Evolutionary conservation across 2,888 invertebrate species (phyloP).

Genomic region (Macrostomum cliftonense): DNA sequence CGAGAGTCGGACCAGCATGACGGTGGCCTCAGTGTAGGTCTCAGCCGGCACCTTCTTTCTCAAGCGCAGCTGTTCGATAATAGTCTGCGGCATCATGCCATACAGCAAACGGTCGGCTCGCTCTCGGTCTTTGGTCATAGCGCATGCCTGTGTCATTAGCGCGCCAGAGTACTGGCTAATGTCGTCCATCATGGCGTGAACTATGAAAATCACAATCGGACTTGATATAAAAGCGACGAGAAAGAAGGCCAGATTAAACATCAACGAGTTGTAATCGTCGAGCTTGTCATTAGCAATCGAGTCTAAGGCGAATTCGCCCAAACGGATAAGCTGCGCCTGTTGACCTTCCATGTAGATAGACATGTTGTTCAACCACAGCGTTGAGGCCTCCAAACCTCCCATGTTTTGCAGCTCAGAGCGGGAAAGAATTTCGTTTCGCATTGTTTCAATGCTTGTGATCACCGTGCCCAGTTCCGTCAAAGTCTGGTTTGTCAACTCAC

Average conservation of each 20-base stretch:
- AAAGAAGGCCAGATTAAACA: slow-evolving; percentile 15
- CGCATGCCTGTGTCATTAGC: slow-evolving; percentile 23
- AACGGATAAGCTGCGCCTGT: slow-evolving; percentile 13
- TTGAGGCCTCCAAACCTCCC: not conserved
- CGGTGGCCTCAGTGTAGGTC: slow-evolving; percentile 21
- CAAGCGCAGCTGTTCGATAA: slow-evolving; percentile 25
- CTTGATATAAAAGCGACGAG: slow-evolving; percentile 22
- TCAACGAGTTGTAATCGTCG: not conserved
- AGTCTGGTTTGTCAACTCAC: not conserved
- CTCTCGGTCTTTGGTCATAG: slow-evolving; percentile 24
- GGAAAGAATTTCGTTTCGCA: not conserved
- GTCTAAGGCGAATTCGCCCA: slow-evolving; percentile 12
- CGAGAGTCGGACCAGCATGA: slow-evolving; percentile 27
- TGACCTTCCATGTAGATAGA: slow-evolving; percentile 13
- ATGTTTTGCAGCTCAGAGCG: not conserved
- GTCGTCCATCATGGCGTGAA: slow-evolving; percentile 18
- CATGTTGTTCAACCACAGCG: slow-evolving; percentile 9
- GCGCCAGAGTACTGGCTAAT: slow-evolving; percentile 24
- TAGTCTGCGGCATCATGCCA: slow-evolving; percentile 29
- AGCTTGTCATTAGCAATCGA: slow-evolving; percentile 6
- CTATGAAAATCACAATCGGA: slow-evolving; percentile 23
- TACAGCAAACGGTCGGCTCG: slow-evolving; percentile 25
- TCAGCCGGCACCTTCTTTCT: slow-evolving; percentile 22
- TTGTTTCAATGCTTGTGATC: not conserved
- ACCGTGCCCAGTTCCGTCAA: not conserved